These are phyloP conservation scores for Congeria kusceri DNA, from an alignment of 2,888 invertebrate genomes.

Conservation along the genomic window DNA sequence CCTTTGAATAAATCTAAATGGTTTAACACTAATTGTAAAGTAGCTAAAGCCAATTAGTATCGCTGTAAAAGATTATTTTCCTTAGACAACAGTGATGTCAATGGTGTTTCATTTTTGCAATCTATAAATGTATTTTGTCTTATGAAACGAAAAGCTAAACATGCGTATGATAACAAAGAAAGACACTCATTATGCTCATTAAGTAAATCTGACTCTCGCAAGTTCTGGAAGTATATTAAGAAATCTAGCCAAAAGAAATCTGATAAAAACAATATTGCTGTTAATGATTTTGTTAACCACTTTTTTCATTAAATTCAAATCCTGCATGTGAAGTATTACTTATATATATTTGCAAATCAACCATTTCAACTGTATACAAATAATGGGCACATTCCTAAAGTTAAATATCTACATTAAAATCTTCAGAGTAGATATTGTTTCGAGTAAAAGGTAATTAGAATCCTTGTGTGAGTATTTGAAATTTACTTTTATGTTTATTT, in stretches of 20 bases:
- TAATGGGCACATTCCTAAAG: too few relatives aligned
- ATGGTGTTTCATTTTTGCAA: slow-evolving; percentile 6
- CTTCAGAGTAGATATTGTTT: too few relatives aligned
- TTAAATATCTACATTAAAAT: too few relatives aligned
- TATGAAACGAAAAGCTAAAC: slow-evolving; percentile 11
- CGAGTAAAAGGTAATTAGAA: too few relatives aligned
- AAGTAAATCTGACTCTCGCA: slow-evolving; percentile 1
- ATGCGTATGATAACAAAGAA: slow-evolving; percentile 3
- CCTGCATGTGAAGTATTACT: too few relatives aligned
- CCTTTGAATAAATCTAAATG: slow-evolving; percentile 1
- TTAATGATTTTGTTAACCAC: not conserved
- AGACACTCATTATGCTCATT: not conserved
- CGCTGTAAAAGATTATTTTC: not conserved
- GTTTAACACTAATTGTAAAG: slow-evolving; percentile 7
- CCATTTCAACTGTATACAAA: too few relatives aligned
- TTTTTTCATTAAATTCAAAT: too few relatives aligned
- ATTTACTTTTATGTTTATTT: too few relatives aligned
- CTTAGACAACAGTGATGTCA: not conserved
- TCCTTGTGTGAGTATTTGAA: too few relatives aligned
- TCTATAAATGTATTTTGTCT: not conserved
- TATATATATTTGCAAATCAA: too few relatives aligned
- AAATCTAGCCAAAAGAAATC: not conserved
- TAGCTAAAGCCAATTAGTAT: not conserved
- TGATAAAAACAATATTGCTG: not conserved
- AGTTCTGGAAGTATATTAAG: slow-evolving; percentile 14